Evolutionary conservation across 53 echinoderm and acorn worm species (phyloP).

Genomic region (Holothuria scabra): DNA sequence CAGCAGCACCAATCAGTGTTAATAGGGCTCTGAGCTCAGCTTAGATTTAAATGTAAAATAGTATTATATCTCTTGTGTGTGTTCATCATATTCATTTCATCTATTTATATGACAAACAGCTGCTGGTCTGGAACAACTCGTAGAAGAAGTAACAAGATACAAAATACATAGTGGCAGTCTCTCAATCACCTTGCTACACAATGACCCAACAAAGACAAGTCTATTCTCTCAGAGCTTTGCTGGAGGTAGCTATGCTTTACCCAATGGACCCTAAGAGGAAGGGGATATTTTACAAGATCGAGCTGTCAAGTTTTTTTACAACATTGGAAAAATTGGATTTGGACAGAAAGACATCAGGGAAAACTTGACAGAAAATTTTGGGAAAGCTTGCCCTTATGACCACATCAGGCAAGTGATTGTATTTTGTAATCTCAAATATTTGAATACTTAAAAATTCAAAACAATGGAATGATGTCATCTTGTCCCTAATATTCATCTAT

Average conservation of each 20-base stretch:
- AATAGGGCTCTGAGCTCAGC: too few relatives aligned
- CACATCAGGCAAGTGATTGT: slow-evolving; percentile 75
- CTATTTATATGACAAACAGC: not conserved
- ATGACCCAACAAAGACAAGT: slow-evolving; percentile 71
- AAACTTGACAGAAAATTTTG: slow-evolving; percentile 78
- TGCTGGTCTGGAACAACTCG: slow-evolving; percentile 41
- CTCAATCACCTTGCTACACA: slow-evolving; percentile 86
- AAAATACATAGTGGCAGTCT: slow-evolving; percentile 90
- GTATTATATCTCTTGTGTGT: too few relatives aligned
- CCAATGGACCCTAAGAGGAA: slow-evolving; percentile 25
- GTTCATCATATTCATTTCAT: too few relatives aligned
- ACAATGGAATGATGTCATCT: too few relatives aligned
- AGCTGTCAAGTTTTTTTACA: slow-evolving; percentile 70
- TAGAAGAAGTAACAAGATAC: slow-evolving; percentile 85
- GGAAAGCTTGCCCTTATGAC: slow-evolving; percentile 88
- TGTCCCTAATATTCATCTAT: too few relatives aligned
- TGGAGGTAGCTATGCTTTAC: slow-evolving; percentile 21
- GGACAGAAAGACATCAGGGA: slow-evolving; percentile 74
- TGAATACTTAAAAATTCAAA: too few relatives aligned
- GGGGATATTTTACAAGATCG: slow-evolving; percentile 68
- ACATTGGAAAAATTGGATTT: slow-evolving; percentile 75
- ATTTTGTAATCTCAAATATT: too few relatives aligned
- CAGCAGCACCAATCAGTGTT: too few relatives aligned
- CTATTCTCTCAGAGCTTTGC: slow-evolving; percentile 27
- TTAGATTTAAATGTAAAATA: too few relatives aligned